Evolutionary conservation across 2,113 vertebrate genomes (phyloP), one percentile per base, ranked within the genome.

Genomic region (Grammomys surdaster): DNA sequence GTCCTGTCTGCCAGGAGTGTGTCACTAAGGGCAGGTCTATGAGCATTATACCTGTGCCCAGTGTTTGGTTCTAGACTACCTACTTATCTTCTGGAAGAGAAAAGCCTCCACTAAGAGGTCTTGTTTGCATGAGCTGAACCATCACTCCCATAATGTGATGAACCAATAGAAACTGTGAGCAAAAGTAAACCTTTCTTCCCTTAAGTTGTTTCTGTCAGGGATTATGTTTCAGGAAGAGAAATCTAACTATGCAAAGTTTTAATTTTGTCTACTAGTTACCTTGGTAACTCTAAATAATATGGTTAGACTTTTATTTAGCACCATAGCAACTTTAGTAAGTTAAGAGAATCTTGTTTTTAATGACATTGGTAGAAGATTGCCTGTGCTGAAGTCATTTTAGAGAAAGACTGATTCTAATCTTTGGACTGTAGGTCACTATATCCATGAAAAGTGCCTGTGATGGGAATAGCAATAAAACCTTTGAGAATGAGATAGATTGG

Each of bases 271-370:
- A 3, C 70, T 60, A 40, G 33, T 90, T 96, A 88, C 14, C 60
- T 43, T 87, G 94, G 51, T n/a, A 90, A 67, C 70, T 70, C 94
- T 81, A 95, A 60, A 13, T 93, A 77, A 77, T 78, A 31, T 75
- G 43, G 9, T 51, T 69, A 46, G 89, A 75, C 28, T 93, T 88
- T 65, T 70, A 56, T 78, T 80, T 91, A 72, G 54, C 91, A 76
- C 72, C 77, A 40, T 72, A 54, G 81, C 36, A 75, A 48, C 69
- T 93, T 56, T 46, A 51, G 12, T 46, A 69, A 86, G 40, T 85
- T 16, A 16, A 70, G 40, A 26, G n/a, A 63, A 48, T 93, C 91
- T 81, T 93, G 54, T 80, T 89, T 75, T 43, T 33, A 11, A 88
- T 65, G 2, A 28, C 22, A 51, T 33, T 28, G 63, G 72, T 51